Evolutionary conservation across 2,113 vertebrate genomes (phyloP), one percentile per base, ranked within the genome.

Genomic region (Budorcas taxicolor): DNA sequence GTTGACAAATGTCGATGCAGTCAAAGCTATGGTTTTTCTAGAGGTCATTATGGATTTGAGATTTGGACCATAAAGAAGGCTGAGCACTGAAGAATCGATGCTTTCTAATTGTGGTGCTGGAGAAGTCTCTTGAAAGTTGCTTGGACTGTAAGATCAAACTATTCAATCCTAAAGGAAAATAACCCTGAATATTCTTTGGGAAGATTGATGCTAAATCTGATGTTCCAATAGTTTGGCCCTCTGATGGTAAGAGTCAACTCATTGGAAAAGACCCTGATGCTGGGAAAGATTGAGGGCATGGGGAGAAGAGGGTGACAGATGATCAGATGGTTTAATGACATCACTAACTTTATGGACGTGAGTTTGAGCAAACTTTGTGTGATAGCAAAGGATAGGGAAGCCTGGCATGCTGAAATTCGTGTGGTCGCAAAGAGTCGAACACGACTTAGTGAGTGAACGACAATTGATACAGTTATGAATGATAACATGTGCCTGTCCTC

Each of bases 341-440:
- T 71, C 64, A n/a, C 62, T 64, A 15, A 67, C 33, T 74, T 10
- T 40, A 25, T 40, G 19, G 67, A 74, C 19, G 40, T 25, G 36
- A 74, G 36, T 74, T 25, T 74, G 67, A 40, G 67, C 36, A 74
- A 40, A 40, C 36, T 74, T 13, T 74, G 67, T 23, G 19, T 3
- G 67, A 40, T 40, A 40, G 67, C 1, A 0, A 74, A 40, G n/a
- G 67, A 40, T 13, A 74, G 67, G 36, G 21, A 74, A 40, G n/a
- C 19, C 67, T 74, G 36, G 36, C n/a, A 12, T 25, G 10, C 67
- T 74, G 67, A 40, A 74, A 36, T 40, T 40, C 19, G 40, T 3
- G 67, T 40, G 10, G 5, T 40, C 5, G 1, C 36, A 74, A 36
- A 21, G 19, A 74, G 10, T 40, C 0, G 0, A 74, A 40, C 10